phyloP scores from a whole-genome alignment of 2,888 invertebrate species.

The Adelphocoris suturalis region DNA sequence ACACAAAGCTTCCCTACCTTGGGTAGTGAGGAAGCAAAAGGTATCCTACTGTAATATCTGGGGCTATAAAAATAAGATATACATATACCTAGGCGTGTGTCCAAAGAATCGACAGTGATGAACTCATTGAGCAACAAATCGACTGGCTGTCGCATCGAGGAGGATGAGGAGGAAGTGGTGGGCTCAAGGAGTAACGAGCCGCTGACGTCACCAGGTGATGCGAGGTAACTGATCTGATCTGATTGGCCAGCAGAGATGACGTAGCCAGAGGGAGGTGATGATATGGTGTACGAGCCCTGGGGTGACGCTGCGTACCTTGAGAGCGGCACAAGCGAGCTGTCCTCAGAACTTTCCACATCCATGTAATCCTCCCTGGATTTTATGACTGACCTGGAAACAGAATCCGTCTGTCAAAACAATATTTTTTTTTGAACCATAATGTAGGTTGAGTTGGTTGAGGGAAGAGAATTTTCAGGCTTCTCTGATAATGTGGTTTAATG shows the following conservation, averaged over 20 bases:
- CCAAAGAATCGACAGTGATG: constrained; percentile 56
- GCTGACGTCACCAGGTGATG: constrained; percentile 24
- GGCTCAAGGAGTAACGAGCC: constrained; percentile 44
- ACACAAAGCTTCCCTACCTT: no score
- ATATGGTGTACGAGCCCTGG: neutral
- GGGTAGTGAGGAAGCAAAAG: no score
- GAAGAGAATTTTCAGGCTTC: no score
- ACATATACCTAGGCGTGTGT: constrained; percentile 13
- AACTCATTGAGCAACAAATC: constrained; percentile 52
- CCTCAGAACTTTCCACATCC: constrained; percentile 38
- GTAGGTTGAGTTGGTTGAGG: no score
- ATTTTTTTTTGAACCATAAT: no score
- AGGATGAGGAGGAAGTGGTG: constrained; percentile 46
- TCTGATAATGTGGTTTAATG: no score
- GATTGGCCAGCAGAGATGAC: constrained; percentile 18
- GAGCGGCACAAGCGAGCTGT: constrained; percentile 17
- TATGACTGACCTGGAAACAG: constrained; percentile 56
- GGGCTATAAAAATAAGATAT: neutral
- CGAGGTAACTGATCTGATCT: constrained; percentile 27
- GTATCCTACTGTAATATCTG: no score
- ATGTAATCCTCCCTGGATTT: constrained; percentile 65
- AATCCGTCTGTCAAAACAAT: neutral
- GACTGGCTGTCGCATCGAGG: constrained; percentile 21
- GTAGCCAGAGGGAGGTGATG: constrained; percentile 46
- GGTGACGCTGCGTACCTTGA: constrained; percentile 40